These are phyloP conservation scores for Acanthochromis polyacanthus DNA, from an alignment of 2,113 vertebrate genomes.

Conservation along the genomic window DNA sequence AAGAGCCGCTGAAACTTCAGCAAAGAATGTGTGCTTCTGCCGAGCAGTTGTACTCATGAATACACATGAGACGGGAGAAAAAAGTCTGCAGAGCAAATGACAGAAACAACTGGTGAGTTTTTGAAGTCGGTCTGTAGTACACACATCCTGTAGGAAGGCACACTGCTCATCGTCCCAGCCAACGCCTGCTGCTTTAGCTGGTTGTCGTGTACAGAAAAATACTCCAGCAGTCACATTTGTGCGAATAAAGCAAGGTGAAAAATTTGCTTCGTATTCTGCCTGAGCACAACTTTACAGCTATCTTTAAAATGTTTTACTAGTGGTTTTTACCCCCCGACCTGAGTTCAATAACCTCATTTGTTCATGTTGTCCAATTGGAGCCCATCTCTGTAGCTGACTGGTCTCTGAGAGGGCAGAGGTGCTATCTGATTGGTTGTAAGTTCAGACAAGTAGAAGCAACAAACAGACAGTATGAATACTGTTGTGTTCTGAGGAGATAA, in stretches of 20 bases:
- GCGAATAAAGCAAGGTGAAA: slow-evolving; percentile 25
- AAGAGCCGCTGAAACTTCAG: background rate
- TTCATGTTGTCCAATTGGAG: slow-evolving; percentile 55
- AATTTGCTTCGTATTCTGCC: slow-evolving; percentile 46
- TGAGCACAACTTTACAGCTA: slow-evolving; percentile 65
- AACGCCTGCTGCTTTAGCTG: slow-evolving; percentile 19
- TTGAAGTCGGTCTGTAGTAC: slow-evolving; percentile 32
- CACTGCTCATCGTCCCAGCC: slow-evolving; percentile 36
- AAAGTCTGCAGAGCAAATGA: background rate
- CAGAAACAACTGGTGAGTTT: background rate
- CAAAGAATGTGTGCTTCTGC: slow-evolving; percentile 22
- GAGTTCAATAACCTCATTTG: slow-evolving; percentile 65
- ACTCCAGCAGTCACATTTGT: slow-evolving; percentile 40
- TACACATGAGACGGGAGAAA: background rate
- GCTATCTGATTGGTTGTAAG: slow-evolving; percentile 46
- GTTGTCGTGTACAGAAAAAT: slow-evolving; percentile 5
- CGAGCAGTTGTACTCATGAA: background rate
- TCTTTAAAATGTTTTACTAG: slow-evolving; percentile 53
- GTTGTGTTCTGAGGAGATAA: slow-evolving; percentile 69
- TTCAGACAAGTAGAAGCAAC: slow-evolving; percentile 57
- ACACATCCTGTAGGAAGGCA: slow-evolving; percentile 54
- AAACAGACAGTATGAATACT: slow-evolving; percentile 62
- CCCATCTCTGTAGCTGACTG: slow-evolving; percentile 45
- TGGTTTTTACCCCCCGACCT: slow-evolving; percentile 72
- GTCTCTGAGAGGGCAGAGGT: slow-evolving; percentile 59